Conservation (phyloP, 2,113 vertebrate species). For the Xyrauchen texanus region DNA sequence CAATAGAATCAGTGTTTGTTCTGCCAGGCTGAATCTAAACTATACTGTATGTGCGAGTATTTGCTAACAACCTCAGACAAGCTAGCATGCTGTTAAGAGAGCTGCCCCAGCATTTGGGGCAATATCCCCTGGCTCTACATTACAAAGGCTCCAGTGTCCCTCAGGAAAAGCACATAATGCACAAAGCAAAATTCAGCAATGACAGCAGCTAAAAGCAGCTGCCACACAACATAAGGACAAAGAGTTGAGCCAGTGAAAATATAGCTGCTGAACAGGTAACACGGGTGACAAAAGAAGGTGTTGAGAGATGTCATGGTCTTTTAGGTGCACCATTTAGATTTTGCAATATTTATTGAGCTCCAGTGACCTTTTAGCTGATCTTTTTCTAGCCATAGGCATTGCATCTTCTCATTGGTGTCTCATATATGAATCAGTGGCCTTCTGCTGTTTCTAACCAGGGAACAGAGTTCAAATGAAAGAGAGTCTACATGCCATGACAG, state of each 20-base stretch:
- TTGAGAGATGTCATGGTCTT: constrained; percentile 36
- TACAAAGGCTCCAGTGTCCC: constrained; percentile 6
- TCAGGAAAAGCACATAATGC: neutral
- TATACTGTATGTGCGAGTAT: neutral
- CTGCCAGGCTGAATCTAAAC: constrained; percentile 11
- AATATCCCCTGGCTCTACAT: constrained; percentile 22
- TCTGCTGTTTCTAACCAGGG: constrained; percentile 28
- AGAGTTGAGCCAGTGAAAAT: constrained; percentile 15
- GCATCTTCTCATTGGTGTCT: constrained; percentile 7
- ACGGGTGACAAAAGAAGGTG: neutral
- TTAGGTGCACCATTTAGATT: constrained; percentile 40
- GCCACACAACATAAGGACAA: constrained; percentile 40
- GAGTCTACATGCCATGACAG: constrained; percentile 16
- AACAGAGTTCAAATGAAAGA: constrained; percentile 44
- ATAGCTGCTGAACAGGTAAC: constrained; percentile 20
- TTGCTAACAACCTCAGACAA: constrained; percentile 14
- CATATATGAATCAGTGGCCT: constrained; percentile 44
- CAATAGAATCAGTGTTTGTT: constrained; percentile 1
- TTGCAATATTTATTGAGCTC: constrained; percentile 42
- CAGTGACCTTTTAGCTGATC: constrained; percentile 15
- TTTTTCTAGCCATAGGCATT: constrained; percentile 23
- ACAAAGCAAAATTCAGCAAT: constrained; percentile 25
- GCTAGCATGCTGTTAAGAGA: constrained; percentile 35
- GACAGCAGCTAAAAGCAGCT: constrained; percentile 13
- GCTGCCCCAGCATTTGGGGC: constrained; percentile 1